Base-by-base conservation (phyloP, 2,888 invertebrate species). In the Phengaris arion region DNA sequence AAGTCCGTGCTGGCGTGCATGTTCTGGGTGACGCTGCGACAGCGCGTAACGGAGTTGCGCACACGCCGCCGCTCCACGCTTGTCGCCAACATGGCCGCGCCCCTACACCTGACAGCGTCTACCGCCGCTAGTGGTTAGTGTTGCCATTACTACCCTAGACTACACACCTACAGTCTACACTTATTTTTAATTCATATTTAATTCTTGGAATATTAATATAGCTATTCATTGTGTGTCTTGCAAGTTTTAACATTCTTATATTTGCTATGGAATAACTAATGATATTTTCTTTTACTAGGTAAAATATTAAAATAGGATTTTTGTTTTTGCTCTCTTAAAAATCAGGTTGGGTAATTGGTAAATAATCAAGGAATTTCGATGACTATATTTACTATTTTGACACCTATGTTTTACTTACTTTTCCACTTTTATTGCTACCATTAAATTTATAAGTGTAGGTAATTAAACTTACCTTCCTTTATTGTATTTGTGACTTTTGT, bases 1-100 rank as follows among this genome's bases (percentile, higher is more conserved):
- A 97, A 97, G 95, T 96, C 97, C 69, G 88, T 97, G 76, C 99
- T 97, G 90, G 97, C 98, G 74, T 94, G 97, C 76, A 97, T 98
- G 97, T 99, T 99, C 92, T 99, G 98, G 98, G 96, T 98, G 81
- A 99, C 99, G 12, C 93, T 99, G 86, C 94, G 98, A 12, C 99
- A 99, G 89, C 97, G 96, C 86, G 95, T 97, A 83, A 96, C 97
- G 82, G 98, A 98, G 89, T 94, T 96, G 78, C 94, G 94, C 76
- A 95, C 95, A 79, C 94, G 95, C 10, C 94, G 95, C 54, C 95
- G 95, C 80, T 95, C 95, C 35, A 95, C 95, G 74, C 94, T 95
- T n/a, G 86, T 96, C 77, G 94, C 95, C 0, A 97, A 97, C 83
- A 96, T 97, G 94, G 96, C 96, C 22, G 96, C 97, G 13, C 97